These are phyloP conservation scores for Drosophila yooni DNA, from an alignment of 2,888 invertebrate species.

Conservation along the genomic window DNA sequence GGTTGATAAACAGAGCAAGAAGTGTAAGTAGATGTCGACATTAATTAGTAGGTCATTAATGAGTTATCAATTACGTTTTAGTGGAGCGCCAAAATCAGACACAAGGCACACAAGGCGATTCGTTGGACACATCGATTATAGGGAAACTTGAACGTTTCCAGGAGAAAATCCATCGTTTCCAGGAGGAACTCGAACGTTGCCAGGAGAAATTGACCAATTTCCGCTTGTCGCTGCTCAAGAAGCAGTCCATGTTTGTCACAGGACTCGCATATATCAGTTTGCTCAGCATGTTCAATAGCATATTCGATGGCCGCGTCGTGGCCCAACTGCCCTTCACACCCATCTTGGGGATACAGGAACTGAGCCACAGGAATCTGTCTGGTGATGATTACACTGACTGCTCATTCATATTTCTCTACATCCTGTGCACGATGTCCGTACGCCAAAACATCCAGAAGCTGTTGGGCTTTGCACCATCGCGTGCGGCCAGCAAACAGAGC, in stretches of 20 bases:
- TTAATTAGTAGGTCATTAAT: not conserved
- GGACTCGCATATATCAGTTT: slow-evolving; percentile 99
- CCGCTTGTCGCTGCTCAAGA: slow-evolving; percentile 97
- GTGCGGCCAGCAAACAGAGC: slow-evolving; percentile 98
- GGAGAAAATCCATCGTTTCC: no score
- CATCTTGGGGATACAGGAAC: slow-evolving; percentile 97
- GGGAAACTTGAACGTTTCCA: no score
- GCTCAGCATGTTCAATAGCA: slow-evolving; percentile 99
- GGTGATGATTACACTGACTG: slow-evolving; percentile 99
- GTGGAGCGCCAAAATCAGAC: slow-evolving; percentile 95
- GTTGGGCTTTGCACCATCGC: slow-evolving; percentile 97
- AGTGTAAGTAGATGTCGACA: slow-evolving; percentile 89
- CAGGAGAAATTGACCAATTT: slow-evolving; percentile 97
- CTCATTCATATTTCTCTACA: slow-evolving; percentile 99
- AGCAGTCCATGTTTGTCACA: slow-evolving; percentile 99
- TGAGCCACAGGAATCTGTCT: slow-evolving; percentile 97
- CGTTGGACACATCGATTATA: slow-evolving; percentile 94
- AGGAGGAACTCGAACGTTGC: slow-evolving; percentile 98
- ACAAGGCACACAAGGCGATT: slow-evolving; percentile 95
- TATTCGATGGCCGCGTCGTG: slow-evolving; percentile 99
- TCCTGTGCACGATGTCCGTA: slow-evolving; percentile 99
- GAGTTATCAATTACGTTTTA: slow-evolving; percentile 80
- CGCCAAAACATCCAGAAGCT: slow-evolving; percentile 98
- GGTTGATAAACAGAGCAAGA: slow-evolving; percentile 99
- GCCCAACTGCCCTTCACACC: slow-evolving; percentile 98